These are phyloP conservation scores for Psittacula cyanocephala DNA, from an alignment of 2,113 vertebrate genomes.

Conservation along the genomic window DNA sequence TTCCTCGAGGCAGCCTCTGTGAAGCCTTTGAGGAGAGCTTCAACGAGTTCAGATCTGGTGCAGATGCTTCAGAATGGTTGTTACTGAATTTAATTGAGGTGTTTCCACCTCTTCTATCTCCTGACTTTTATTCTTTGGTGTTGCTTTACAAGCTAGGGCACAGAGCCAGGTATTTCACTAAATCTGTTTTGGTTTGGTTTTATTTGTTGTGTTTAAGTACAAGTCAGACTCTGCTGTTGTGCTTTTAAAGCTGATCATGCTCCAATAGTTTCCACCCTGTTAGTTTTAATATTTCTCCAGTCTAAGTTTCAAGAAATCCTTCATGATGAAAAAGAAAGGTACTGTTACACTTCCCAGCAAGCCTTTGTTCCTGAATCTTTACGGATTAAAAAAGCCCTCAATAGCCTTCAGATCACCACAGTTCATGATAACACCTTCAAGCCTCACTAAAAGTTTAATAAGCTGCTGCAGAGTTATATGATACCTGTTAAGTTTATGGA, in stretches of 20 bases:
- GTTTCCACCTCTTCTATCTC: neutral
- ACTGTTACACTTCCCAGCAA: neutral
- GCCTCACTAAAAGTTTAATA: slow-evolving; percentile 8
- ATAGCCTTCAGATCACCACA: neutral
- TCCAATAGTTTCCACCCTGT: neutral
- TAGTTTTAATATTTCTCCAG: neutral
- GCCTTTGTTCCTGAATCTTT: neutral
- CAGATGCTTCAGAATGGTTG: neutral
- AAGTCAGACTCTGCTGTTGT: neutral
- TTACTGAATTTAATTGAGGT: neutral
- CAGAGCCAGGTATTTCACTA: neutral
- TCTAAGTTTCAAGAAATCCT: neutral
- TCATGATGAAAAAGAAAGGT: neutral
- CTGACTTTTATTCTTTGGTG: neutral
- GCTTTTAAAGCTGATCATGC: neutral
- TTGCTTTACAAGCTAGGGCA: neutral
- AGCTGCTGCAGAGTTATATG: slow-evolving; percentile 17
- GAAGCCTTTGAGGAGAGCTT: neutral
- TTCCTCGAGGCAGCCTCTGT: neutral
- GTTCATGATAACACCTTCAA: neutral
- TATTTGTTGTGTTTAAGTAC: neutral
- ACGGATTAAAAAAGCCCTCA: neutral
- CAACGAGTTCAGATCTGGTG: neutral
- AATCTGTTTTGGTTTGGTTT: neutral
- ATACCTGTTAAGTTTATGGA: neutral